Evolutionary conservation across 2,888 invertebrate genomes (phyloP).

Genomic region (Eupithecia subumbrata): DNA sequence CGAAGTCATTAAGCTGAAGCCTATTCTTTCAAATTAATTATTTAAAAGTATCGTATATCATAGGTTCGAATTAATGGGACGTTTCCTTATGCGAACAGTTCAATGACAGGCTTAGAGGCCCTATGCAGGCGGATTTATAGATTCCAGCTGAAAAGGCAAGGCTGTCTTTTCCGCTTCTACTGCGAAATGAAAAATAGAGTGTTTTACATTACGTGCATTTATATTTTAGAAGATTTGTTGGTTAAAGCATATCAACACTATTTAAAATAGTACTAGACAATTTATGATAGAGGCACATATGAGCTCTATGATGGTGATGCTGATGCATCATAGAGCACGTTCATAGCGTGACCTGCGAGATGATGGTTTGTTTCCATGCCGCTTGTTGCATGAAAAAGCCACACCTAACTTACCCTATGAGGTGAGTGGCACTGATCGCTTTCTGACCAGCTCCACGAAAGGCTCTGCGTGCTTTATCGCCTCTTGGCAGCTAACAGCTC

Average conservation of each 20-base stretch:
- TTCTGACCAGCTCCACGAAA: not conserved
- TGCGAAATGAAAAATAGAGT: not conserved
- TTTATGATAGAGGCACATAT: not conserved
- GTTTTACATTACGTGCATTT: not conserved
- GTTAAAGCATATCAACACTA: not conserved
- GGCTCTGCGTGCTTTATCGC: conserved; percentile 54
- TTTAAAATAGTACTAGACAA: not conserved
- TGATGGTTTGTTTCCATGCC: not conserved
- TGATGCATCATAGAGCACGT: not conserved
- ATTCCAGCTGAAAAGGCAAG: not conserved
- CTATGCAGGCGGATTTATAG: conserved; percentile 25
- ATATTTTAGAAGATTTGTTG: not conserved
- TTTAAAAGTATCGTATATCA: conserved; percentile 19
- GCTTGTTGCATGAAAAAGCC: not conserved
- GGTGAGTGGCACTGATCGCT: conserved; percentile 6
- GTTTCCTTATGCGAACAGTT: conserved; percentile 38
- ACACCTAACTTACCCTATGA: not conserved
- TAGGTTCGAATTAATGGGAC: conserved; percentile 20
- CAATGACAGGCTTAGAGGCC: conserved; percentile 44
- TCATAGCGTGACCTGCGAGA: not conserved
- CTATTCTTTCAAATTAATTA: conserved; percentile 21
- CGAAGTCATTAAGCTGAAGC: conserved; percentile 8
- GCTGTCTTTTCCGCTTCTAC: not conserved
- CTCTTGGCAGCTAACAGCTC: conserved; percentile 31
- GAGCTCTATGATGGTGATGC: not conserved